Evolutionary conservation across 2,797 vertebrate genomes (phyloP), one percentile per base, ranked within the genome.

Genomic region (Siniperca undulata): DNA sequence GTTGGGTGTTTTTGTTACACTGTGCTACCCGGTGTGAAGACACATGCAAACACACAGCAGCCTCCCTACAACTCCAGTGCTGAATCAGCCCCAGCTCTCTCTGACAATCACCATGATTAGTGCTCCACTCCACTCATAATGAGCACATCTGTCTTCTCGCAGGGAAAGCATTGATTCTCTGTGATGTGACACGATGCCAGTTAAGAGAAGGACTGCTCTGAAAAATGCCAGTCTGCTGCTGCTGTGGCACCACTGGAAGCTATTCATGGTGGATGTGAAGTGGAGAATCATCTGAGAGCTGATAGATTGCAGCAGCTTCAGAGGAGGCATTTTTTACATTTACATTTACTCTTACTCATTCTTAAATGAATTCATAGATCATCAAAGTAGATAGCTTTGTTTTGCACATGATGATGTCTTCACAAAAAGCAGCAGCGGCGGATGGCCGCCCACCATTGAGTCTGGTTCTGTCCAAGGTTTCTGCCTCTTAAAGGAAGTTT

Each of bases 41-140:
- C 40, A 17, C 20, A 68, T 52, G 62, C 79, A 84, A 55, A 73
- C 79, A 64, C 52, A 27, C 60, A 53, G 72, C 80, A 78, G 78
- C 75, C 52, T 66, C 55, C 30, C 11, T 17, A 10, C 48, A 42
- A 50, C 55, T 64, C 55, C 7, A 62, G 79, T 46, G 74, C 58
- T 78, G 79, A 86, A 92, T 91, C 88, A 92, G 81, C 70, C 78
- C 38, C 70, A 74, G 72, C 83, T 85, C 73, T 86, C 69, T 77
- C 48, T 72, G 75, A 85, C 84, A 90, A 84, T 87, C 82, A 70
- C 70, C 50, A 20, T 84, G 88, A 93, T 93, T 88, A 88, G 82
- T 56, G 64, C 61, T 59, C 60, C 80, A 50, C 86, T 90, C 78
- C 73, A 46, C 66, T 71, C 75, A 69, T 88, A 83, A 92, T 87